Percentiles rank a stretch among this genome's conserved stretches.
phyloP scores from a whole-genome alignment of 2,797 vertebrate genomes.

The Labroides dimidiatus region DNA sequence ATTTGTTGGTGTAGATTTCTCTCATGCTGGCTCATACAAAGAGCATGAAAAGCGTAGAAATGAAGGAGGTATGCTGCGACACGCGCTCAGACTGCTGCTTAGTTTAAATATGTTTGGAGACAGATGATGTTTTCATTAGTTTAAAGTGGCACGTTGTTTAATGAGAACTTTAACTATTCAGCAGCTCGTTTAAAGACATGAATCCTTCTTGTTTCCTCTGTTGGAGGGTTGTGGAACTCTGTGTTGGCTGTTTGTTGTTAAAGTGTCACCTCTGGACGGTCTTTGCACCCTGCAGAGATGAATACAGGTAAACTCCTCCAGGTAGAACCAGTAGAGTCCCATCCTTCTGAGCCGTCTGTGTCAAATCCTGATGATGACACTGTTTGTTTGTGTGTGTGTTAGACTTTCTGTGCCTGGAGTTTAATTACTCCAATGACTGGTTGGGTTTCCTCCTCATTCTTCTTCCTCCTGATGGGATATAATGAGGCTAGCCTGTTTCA shows the following conservation, averaged over 20 bases:
- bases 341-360: not conserved
- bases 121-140: not conserved
- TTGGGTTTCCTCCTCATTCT: slow-evolving; percentile 6
- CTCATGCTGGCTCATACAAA: too few relatives aligned
- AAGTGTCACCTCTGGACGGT: too few relatives aligned
- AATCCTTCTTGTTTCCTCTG: not conserved
- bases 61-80: not conserved
- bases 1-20: too few relatives aligned
- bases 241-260: too few relatives aligned
- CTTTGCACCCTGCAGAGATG: not conserved
- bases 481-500: slow-evolving; percentile 27
- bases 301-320: not conserved
- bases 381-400: not conserved
- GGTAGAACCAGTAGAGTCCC: not conserved
- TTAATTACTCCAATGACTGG: slow-evolving; percentile 15
- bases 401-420: not conserved
- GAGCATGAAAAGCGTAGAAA: too few relatives aligned
- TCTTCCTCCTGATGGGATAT: slow-evolving; percentile 2
- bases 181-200: slow-evolving; percentile 3
- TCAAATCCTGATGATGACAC: not conserved
- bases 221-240: not conserved
- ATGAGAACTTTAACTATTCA: slow-evolving; percentile 9
- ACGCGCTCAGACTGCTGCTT: not conserved
- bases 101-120: not conserved
- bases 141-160: slow-evolving; percentile 11